These are phyloP conservation scores for Pipra filicauda DNA, from an alignment of 2,113 vertebrate species.

Conservation along the genomic window DNA sequence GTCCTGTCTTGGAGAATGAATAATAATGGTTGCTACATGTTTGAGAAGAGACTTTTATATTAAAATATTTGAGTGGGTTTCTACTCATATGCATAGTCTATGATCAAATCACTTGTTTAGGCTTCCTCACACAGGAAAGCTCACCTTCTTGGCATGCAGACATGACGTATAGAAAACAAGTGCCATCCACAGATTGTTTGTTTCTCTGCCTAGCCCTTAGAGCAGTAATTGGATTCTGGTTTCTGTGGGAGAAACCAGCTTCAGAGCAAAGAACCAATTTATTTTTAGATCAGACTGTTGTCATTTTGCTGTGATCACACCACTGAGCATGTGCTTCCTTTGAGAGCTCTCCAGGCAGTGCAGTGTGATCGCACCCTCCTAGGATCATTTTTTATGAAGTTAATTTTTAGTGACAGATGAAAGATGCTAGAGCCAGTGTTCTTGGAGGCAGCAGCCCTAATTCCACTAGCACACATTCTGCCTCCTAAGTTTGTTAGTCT, in stretches of 20 bases:
- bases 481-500: background rate
- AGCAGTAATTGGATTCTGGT: background rate
- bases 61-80: background rate
- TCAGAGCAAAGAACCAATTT: slow-evolving; percentile 19
- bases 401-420: slow-evolving; percentile 57
- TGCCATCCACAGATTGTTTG: background rate
- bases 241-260: slow-evolving; percentile 9
- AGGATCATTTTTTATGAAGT: slow-evolving; percentile 23
- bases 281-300: slow-evolving; percentile 42
- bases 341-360: slow-evolving; percentile 53
- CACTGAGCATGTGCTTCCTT: slow-evolving; percentile 7
- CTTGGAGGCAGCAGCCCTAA: background rate
- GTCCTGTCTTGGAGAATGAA: background rate
- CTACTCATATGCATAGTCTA: background rate
- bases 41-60: background rate
- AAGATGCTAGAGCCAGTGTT: slow-evolving; percentile 12
- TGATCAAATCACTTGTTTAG: background rate
- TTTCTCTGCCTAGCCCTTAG: background rate
- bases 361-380: slow-evolving; percentile 14
- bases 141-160: background rate
- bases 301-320: slow-evolving; percentile 48
- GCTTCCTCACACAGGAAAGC: background rate
- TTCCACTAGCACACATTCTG: background rate
- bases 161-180: background rate
- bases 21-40: background rate